Conservation (phyloP, 2,888 invertebrate species). For the Hemicrepidius hirtus region DNA sequence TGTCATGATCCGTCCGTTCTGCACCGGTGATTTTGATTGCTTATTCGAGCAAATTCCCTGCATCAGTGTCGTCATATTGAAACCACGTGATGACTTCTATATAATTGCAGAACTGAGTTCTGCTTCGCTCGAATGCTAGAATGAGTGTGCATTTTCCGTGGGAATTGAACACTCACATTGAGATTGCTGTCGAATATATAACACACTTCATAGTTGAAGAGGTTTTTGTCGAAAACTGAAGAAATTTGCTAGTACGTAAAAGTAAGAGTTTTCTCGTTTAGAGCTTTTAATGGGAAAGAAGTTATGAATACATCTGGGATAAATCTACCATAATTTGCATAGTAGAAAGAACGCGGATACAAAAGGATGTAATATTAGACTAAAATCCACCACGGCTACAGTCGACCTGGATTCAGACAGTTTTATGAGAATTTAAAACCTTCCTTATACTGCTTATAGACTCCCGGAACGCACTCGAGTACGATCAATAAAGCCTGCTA, state of each 20-base stretch:
- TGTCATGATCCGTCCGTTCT: constrained; percentile 51
- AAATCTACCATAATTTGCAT: constrained; percentile 31
- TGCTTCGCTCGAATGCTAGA: constrained; percentile 33
- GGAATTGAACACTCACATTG: constrained; percentile 21
- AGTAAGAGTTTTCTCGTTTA: not conserved
- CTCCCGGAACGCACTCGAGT: constrained; percentile 64
- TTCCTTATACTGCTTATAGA: constrained; percentile 64
- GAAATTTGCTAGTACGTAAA: not conserved
- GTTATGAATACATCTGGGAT: constrained; percentile 5
- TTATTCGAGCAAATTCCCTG: constrained; percentile 47
- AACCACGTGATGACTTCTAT: constrained; percentile 40
- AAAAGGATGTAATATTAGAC: constrained; percentile 58
- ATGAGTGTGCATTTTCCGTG: constrained; percentile 36
- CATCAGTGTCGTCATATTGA: constrained; percentile 47
- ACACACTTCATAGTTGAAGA: not conserved
- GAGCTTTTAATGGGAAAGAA: not conserved
- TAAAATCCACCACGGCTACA: constrained; percentile 57
- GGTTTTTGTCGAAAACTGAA: not conserved
- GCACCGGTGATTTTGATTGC: constrained; percentile 45
- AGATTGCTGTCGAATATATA: not conserved
- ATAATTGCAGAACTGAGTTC: constrained; percentile 35
- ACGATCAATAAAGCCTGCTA: constrained; percentile 64
- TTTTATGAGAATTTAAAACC: constrained; percentile 67
- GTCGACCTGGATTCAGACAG: constrained; percentile 62
- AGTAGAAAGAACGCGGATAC: constrained; percentile 28